phyloP scores from a whole-genome alignment of 2,888 invertebrate species.

The Acanthosepion pharaonis region DNA sequence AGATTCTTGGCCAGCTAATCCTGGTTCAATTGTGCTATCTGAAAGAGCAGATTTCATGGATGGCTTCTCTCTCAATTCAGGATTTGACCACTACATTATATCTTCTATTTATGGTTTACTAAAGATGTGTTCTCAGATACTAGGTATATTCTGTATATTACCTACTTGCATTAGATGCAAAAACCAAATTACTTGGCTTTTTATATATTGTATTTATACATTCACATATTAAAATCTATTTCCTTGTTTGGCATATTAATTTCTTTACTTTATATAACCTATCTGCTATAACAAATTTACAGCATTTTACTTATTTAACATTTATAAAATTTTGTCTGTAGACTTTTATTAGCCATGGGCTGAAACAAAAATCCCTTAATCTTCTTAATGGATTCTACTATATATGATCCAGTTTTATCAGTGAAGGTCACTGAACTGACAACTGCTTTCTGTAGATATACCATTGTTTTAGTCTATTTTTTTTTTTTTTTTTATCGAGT shows the following conservation, averaged over 20 bases:
- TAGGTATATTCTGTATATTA: not conserved
- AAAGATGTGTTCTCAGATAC: too few species aligned
- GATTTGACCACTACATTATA: not conserved
- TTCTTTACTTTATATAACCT: not conserved
- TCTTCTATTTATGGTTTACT: too few species aligned
- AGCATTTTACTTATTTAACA: not conserved
- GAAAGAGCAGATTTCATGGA: not conserved
- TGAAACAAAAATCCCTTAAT: not conserved
- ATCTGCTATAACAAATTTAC: not conserved
- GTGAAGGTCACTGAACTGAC: not conserved
- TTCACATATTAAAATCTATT: not conserved
- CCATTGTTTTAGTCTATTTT: too few species aligned
- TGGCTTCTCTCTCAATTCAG: not conserved
- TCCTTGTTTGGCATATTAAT: not conserved
- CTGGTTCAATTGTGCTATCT: too few species aligned
- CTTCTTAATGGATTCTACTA: not conserved
- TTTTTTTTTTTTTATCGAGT: too few species aligned
- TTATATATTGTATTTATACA: not conserved
- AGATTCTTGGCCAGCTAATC: too few species aligned
- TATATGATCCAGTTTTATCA: not conserved
- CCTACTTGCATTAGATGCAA: not conserved
- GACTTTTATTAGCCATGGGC: not conserved
- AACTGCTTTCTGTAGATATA: too few species aligned
- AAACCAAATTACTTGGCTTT: not conserved
- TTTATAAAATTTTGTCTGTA: not conserved